Evolutionary conservation across 2,113 vertebrate species (phyloP).

Genomic region (Poecile atricapillus): DNA sequence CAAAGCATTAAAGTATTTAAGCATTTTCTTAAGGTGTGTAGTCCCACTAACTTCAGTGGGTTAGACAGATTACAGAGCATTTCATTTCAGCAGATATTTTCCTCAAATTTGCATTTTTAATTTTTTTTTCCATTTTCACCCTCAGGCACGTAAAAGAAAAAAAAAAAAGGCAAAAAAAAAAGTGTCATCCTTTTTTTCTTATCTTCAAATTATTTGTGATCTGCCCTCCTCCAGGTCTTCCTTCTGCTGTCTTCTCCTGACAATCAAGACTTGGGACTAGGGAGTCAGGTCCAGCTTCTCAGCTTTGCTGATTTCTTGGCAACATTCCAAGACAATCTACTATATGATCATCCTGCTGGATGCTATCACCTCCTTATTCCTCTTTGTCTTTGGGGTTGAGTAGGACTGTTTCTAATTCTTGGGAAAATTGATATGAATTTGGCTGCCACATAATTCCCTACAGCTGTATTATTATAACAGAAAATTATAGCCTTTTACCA

Average conservation of each 20-base stretch:
- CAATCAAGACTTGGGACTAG: neutral
- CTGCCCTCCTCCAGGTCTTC: neutral
- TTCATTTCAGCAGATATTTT: neutral
- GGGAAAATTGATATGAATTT: neutral
- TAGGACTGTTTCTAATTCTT: neutral
- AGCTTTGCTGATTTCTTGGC: neutral
- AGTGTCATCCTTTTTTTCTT: neutral
- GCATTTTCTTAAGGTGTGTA: neutral
- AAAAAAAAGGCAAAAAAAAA: no score
- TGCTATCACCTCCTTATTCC: neutral
- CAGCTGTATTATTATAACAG: constrained; percentile 30
- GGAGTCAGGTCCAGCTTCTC: neutral
- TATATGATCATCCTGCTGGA: neutral
- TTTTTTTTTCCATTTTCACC: neutral
- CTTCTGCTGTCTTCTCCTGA: neutral
- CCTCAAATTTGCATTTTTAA: neutral
- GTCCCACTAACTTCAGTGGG: neutral
- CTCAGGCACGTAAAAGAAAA: neutral
- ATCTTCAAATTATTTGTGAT: neutral
- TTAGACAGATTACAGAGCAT: neutral
- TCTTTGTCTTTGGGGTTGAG: neutral
- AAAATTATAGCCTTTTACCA: constrained; percentile 20
- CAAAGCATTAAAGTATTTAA: neutral
- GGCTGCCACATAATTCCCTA: neutral
- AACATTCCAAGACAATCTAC: neutral